phyloP scores from a whole-genome alignment of 1,140 invertebrate genomes.

The Euura lappo region DNA sequence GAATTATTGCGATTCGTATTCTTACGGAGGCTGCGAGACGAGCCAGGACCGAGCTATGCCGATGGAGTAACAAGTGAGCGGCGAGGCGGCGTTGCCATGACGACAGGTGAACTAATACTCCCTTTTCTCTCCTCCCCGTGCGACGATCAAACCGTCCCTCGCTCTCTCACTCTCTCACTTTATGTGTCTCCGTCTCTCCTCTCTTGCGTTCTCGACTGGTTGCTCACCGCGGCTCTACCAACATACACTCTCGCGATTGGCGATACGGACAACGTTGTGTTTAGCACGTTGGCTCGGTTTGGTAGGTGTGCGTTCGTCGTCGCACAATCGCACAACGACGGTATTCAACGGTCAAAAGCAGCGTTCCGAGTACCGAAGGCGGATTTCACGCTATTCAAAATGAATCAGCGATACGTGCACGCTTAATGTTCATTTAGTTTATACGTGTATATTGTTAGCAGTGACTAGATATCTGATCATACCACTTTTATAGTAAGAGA shows the following conservation, averaged over 20 bases:
- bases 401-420: too few relatives aligned
- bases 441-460: too few relatives aligned
- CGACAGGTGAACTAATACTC: slow-evolving; percentile 57
- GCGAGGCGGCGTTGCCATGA: slow-evolving; percentile 60
- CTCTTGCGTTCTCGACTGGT: too few relatives aligned
- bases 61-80: slow-evolving; percentile 62
- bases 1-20: slow-evolving; percentile 30
- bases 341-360: background rate
- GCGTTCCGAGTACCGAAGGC: background rate
- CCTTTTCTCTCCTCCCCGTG: slow-evolving; percentile 22
- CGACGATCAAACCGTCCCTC: background rate
- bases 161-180: background rate
- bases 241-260: background rate
- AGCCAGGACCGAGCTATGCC: slow-evolving; percentile 47
- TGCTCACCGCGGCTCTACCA: too few relatives aligned
- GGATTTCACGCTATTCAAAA: background rate
- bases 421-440: too few relatives aligned
- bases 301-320: too few relatives aligned
- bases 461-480: too few relatives aligned
- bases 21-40: slow-evolving; percentile 52
- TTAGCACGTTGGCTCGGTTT: background rate
- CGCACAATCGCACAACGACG: background rate
- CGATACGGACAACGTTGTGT: background rate
- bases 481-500: too few relatives aligned
- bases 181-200: background rate